Conservation (phyloP, 1,140 invertebrate species). For the Stratiolaelaps scimitus region DNA sequence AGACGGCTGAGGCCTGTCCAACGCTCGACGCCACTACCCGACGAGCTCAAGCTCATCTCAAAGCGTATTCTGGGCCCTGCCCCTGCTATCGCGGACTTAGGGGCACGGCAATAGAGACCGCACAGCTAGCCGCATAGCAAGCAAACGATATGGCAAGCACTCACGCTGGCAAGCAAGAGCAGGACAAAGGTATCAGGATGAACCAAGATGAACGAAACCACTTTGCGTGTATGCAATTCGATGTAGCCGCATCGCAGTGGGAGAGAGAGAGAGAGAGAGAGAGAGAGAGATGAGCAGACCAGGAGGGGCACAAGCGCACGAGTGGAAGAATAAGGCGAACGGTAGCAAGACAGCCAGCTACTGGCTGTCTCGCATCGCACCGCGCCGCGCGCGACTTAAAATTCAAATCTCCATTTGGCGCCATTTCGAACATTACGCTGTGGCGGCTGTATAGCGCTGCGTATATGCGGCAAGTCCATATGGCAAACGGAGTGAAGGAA, state of each 20-base stretch:
- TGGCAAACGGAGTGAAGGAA: no score
- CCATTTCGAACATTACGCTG: neutral
- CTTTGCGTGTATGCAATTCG: conserved; percentile 27
- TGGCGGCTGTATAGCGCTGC: no score
- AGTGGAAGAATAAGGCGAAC: no score
- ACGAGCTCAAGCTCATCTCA: no score
- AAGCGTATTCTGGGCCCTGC: no score
- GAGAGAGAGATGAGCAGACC: no score
- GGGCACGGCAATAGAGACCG: neutral
- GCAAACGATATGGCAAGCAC: neutral
- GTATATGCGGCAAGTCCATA: no score
- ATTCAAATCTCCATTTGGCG: conserved; percentile 28
- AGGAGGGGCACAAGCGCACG: no score
- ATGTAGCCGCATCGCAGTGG: neutral
- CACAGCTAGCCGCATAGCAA: conserved; percentile 5
- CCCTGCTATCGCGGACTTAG: neutral
- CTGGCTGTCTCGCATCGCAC: neutral
- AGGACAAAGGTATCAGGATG: neutral
- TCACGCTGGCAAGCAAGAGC: neutral
- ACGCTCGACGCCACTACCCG: no score
- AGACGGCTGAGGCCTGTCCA: no score
- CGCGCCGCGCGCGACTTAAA: conserved; percentile 4
- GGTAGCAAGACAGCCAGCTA: conserved; percentile 8
- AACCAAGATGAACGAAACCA: conserved; percentile 27
- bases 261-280: no score